These are phyloP conservation scores for Thunnus albacares DNA, from an alignment of 2,797 vertebrate species.

Conservation along the genomic window DNA sequence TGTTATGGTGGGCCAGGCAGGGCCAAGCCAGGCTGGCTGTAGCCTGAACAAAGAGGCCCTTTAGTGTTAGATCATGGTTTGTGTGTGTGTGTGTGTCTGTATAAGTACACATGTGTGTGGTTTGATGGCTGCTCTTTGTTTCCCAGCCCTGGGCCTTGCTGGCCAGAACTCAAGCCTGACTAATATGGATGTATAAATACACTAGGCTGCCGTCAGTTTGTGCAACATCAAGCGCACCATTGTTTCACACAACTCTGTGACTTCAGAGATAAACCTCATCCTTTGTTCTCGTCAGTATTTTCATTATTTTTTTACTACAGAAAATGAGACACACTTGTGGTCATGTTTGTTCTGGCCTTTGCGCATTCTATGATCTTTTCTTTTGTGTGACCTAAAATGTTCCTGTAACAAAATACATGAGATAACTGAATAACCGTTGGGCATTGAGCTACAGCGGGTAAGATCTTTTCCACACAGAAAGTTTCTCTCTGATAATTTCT, in stretches of 20 bases:
- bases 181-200: conserved; percentile 86
- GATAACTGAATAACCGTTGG: conserved; percentile 11
- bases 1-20: conserved; percentile 68
- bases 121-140: conserved; percentile 81
- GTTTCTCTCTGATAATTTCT: background rate
- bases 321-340: conserved; percentile 53
- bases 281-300: conserved; percentile 67
- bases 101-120: conserved; percentile 61
- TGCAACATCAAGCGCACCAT: conserved; percentile 78
- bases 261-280: conserved; percentile 75
- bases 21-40: conserved; percentile 59
- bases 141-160: conserved; percentile 76
- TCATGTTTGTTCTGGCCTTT: conserved; percentile 50
- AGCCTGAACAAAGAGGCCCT: conserved; percentile 80
- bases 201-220: conserved; percentile 75
- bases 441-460: background rate
- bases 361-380: conserved; percentile 31
- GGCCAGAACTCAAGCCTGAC: conserved; percentile 80
- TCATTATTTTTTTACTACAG: conserved; percentile 44
- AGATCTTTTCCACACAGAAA: conserved; percentile 10
- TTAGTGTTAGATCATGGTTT: conserved; percentile 69
- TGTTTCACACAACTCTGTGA: conserved; percentile 79
- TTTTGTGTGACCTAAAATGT: conserved; percentile 21
- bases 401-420: conserved; percentile 24
- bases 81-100: conserved; percentile 20